phyloP scores from a whole-genome alignment of 2,888 invertebrate genomes.

The Cataglyphis livida region DNA sequence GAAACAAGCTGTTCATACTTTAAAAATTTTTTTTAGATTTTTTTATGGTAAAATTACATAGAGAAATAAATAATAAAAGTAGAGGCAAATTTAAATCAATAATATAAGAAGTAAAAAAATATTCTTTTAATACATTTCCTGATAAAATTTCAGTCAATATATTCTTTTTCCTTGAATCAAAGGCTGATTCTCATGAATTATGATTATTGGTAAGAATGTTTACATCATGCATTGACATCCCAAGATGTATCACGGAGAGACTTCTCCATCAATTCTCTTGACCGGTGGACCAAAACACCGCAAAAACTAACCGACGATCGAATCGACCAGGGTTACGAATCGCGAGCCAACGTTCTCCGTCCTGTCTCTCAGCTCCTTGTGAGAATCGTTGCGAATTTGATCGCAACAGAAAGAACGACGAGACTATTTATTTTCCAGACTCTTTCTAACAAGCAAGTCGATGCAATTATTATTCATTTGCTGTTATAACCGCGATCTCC shows the following conservation, averaged over 20 bases:
- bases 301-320: constrained; percentile 74
- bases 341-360: constrained; percentile 47
- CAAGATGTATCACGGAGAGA: constrained; percentile 58
- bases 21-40: not conserved
- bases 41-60: not conserved
- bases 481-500: not conserved
- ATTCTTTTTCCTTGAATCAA: constrained; percentile 47
- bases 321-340: constrained; percentile 53
- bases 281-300: constrained; percentile 80
- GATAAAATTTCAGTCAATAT: constrained; percentile 74
- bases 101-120: constrained; percentile 40
- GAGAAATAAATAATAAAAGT: not conserved
- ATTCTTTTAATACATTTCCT: constrained; percentile 6
- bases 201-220: constrained; percentile 60
- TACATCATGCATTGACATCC: constrained; percentile 47
- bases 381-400: constrained; percentile 65
- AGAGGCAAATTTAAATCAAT: not conserved
- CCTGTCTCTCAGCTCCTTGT: constrained; percentile 61
- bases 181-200: constrained; percentile 59
- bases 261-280: constrained; percentile 62
- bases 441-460: constrained; percentile 25
- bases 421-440: constrained; percentile 29
- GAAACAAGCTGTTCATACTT: not conserved
- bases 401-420: constrained; percentile 52
- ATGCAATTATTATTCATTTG: constrained; percentile 31